These are phyloP conservation scores for Procambarus clarkii DNA, from an alignment of 1,140 invertebrate species.

Conservation along the genomic window DNA sequence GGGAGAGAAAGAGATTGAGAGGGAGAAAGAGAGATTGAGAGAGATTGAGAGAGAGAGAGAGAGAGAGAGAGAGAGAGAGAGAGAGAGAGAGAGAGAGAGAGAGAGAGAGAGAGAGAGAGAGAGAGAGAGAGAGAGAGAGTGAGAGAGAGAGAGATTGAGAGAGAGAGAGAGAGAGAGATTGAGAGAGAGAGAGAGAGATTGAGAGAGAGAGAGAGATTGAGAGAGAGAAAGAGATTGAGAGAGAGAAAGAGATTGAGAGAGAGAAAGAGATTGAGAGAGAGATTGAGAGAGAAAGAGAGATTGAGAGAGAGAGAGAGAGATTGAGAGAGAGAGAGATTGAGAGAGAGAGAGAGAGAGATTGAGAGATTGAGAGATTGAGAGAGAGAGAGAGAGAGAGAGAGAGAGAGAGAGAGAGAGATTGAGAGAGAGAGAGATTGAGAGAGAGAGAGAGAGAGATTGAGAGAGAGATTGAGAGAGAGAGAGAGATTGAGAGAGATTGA, in stretches of 20 bases:
- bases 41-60: conserved; percentile 13
- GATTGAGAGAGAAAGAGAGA: background rate
- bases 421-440: background rate
- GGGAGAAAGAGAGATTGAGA: too few species aligned
- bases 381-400: conserved; percentile 37
- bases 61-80: background rate
- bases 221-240: background rate
- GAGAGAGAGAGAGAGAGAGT: conserved; percentile 24
- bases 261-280: conserved; percentile 36
- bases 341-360: background rate
- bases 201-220: background rate
- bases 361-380: background rate
- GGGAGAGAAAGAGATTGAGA: conserved; percentile 36
- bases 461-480: background rate
- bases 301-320: conserved; percentile 9
- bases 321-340: background rate
- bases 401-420: conserved; percentile 13
- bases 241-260: background rate
- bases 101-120: background rate
- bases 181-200: background rate
- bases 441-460: background rate
- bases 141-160: conserved; percentile 5
- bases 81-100: background rate
- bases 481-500: too few species aligned
- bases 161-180: conserved; percentile 7